These are phyloP conservation scores for Drosophila lini DNA, from an alignment of 1,140 invertebrate genomes.

Conservation along the genomic window DNA sequence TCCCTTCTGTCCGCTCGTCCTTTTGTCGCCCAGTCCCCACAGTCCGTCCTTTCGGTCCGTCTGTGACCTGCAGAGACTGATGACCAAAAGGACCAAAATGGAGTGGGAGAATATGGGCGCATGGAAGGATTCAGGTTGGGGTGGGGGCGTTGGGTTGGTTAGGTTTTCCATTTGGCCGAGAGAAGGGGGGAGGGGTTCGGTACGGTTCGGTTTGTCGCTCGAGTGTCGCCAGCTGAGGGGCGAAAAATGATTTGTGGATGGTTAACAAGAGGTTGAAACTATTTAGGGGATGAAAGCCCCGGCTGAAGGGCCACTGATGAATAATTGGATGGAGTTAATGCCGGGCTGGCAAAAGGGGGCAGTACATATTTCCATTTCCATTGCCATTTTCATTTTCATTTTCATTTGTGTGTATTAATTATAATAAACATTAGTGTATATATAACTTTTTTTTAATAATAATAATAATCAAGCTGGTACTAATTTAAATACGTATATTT, in stretches of 20 bases:
- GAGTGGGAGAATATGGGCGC: background rate
- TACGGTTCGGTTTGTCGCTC: slow-evolving; percentile 34
- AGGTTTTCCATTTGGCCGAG: slow-evolving; percentile 35
- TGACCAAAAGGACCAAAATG: slow-evolving; percentile 55
- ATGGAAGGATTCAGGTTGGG: background rate
- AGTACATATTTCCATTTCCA: background rate
- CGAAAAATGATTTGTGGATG: slow-evolving; percentile 63
- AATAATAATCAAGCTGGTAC: background rate
- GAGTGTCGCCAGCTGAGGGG: slow-evolving; percentile 59
- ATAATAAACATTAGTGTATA: slow-evolving; percentile 26
- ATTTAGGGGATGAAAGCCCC: slow-evolving; percentile 55
- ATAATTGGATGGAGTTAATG: slow-evolving; percentile 47
- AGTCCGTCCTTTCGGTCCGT: slow-evolving; percentile 39
- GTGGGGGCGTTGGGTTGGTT: slow-evolving; percentile 17
- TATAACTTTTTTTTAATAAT: background rate
- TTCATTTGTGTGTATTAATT: slow-evolving; percentile 42
- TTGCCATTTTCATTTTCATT: slow-evolving; percentile 1
- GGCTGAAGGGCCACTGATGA: slow-evolving; percentile 38
- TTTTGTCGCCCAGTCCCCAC: slow-evolving; percentile 11
- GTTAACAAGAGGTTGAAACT: slow-evolving; percentile 60
- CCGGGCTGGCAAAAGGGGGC: background rate
- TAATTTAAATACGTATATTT: slow-evolving; percentile 1
- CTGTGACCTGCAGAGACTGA: slow-evolving; percentile 77
- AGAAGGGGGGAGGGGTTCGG: background rate
- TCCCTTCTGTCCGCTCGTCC: slow-evolving; percentile 25